These are phyloP conservation scores for Dryococelus australis DNA, from an alignment of 2,888 invertebrate species.

Conservation along the genomic window DNA sequence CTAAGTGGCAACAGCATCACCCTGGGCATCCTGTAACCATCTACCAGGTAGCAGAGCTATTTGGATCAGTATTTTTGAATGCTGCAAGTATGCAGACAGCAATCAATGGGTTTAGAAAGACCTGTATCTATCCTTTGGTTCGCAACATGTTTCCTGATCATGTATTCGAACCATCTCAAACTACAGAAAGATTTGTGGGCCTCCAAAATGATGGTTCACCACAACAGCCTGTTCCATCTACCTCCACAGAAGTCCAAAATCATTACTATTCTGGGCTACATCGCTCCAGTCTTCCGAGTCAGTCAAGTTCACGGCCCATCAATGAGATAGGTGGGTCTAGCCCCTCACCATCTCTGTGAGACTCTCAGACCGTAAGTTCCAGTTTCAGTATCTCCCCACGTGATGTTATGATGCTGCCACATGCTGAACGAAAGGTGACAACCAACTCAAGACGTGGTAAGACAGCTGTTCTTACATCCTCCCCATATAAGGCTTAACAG, in stretches of 20 bases:
- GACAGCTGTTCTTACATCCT: background rate
- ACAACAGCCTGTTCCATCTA: no score
- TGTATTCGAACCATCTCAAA: background rate
- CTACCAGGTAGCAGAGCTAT: constrained; percentile 43
- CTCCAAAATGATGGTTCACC: no score
- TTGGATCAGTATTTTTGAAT: constrained; percentile 46
- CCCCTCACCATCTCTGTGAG: no score
- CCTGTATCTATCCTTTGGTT: constrained; percentile 45
- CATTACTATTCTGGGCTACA: no score
- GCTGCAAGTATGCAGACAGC: constrained; percentile 44
- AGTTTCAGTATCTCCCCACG: background rate
- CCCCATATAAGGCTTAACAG: constrained; percentile 22
- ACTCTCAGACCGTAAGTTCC: background rate
- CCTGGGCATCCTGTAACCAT: constrained; percentile 41
- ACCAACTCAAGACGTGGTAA: background rate
- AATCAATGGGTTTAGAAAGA: constrained; percentile 44
- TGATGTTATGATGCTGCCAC: background rate
- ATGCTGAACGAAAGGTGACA: background rate
- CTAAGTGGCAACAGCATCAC: constrained; percentile 44
- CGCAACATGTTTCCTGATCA: background rate
- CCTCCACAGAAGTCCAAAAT: no score
- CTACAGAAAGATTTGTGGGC: background rate
- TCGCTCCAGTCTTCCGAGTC: no score
- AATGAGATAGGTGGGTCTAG: no score
- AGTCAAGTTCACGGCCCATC: no score